Conservation (phyloP, 2,797 vertebrate genomes). For the Sarcophilus harrisii region DNA sequence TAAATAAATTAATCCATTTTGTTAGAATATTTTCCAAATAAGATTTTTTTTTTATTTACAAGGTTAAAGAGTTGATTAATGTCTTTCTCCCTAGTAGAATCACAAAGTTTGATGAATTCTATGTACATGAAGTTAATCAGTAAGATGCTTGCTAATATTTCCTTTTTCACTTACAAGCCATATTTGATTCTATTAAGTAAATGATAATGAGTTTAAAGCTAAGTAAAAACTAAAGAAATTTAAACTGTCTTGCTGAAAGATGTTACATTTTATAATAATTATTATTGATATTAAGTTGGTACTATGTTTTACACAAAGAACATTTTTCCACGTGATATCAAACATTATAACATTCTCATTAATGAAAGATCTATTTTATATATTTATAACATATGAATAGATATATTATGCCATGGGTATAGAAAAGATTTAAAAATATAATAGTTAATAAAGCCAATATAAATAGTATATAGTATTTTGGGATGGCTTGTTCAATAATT, state of each 20-base stretch:
- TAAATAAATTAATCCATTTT: not conserved
- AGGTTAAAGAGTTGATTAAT: not conserved
- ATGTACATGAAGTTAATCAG: not conserved
- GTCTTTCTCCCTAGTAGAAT: not conserved
- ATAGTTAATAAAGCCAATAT: not conserved
- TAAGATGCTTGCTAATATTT: not conserved
- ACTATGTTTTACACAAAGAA: not conserved
- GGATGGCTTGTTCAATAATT: not conserved
- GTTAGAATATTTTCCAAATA: not conserved
- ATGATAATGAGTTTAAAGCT: not conserved
- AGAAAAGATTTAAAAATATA: not conserved
- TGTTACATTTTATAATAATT: not conserved
- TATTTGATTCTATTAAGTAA: not conserved
- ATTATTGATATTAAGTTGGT: not conserved
- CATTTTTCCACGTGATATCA: not conserved
- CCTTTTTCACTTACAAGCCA: not conserved
- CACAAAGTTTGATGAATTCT: not conserved
- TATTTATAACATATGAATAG: not conserved
- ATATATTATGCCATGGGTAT: not conserved
- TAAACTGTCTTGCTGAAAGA: not conserved
- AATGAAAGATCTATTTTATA: not conserved
- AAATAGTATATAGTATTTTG: not conserved
- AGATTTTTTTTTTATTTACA: not conserved
- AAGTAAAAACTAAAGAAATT: not conserved
- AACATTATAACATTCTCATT: not conserved